Evolutionary conservation across 2,113 vertebrate species (phyloP), one percentile per base, ranked within the genome.

Genomic region (Cebus imitator): DNA sequence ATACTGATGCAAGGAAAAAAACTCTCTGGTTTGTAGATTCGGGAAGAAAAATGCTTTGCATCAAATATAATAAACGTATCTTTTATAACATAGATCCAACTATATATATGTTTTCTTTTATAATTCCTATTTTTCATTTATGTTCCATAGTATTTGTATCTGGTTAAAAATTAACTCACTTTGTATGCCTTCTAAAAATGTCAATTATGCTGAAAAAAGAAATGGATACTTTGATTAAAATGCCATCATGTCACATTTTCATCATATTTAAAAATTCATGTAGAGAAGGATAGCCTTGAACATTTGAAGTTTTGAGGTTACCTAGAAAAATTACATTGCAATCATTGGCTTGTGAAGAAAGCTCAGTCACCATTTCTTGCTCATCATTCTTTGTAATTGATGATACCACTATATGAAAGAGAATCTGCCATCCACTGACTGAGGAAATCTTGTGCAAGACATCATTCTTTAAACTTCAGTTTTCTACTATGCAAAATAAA

Each of bases 181-280:
- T 90, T 58, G 66, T 2, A 55, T 78, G 21, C 82, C 25, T 93
- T 92, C 37, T 88, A 96, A 86, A 91, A 85, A 25, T 43, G 70
- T 75, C 85, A 78, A 37, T 92, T 84, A 88, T 23, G 8, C 30
- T 84, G 37, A 55, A 87, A 95, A 93, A 97, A 79, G 35, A 79
- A 98, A 82, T 92, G 21, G 55, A 85, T 73, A 86, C 52, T 78
- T 89, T 23, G 8, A 83, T 96, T 97, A 96, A 96, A 96, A 96
- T 94, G 37, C 11, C 57, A 93, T 64, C 27, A 84, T 72, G 37
- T 50, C 83, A 92, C 35, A 70, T 57, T 90, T 94, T 91, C 76
- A 87, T 87, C 27, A 58, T 57, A 84, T 79, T 94, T 96, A 72
- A 89, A 97, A 98, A 92, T 48, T 23, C 43, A 83, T 30, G 52